Evolutionary conservation across 2,797 vertebrate species (phyloP).

Genomic region (Distichodus sexfasciatus): DNA sequence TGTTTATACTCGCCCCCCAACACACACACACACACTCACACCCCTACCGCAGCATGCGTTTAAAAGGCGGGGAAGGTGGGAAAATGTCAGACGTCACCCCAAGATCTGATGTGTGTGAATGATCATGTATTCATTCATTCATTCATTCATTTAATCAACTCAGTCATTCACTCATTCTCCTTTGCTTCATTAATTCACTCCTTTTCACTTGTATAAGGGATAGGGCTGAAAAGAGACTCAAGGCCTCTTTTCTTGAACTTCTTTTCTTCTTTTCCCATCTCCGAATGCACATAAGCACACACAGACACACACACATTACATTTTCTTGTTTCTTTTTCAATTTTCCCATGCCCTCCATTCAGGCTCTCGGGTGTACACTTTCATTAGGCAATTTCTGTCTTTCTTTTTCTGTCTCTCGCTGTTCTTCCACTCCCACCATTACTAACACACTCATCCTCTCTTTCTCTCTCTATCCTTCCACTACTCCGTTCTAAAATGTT

Average conservation of each 20-base stretch:
- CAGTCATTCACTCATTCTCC: neutral
- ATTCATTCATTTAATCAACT: too few species aligned
- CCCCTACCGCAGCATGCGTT: too few species aligned
- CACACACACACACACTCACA: neutral
- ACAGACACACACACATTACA: conserved; percentile 8
- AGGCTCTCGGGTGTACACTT: neutral
- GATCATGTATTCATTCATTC: too few species aligned
- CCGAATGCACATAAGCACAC: neutral
- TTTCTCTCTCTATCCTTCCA: conserved; percentile 16
- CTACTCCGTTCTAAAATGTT: neutral
- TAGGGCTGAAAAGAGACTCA: neutral
- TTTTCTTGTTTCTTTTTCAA: neutral
- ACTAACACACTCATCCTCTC: neutral
- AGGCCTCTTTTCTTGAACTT: neutral
- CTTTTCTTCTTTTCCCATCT: neutral
- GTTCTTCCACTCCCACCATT: neutral
- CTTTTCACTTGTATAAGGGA: neutral
- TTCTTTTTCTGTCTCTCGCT: conserved; percentile 38
- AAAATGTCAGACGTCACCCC: too few species aligned
- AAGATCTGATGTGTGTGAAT: too few species aligned
- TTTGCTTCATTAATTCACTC: neutral
- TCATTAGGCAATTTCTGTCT: conserved; percentile 33
- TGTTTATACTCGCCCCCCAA: conserved; percentile 4
- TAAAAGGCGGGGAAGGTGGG: too few species aligned
- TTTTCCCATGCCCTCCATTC: neutral